These are phyloP conservation scores for Polia nebulosa DNA, from an alignment of 2,888 invertebrate genomes.

Conservation along the genomic window DNA sequence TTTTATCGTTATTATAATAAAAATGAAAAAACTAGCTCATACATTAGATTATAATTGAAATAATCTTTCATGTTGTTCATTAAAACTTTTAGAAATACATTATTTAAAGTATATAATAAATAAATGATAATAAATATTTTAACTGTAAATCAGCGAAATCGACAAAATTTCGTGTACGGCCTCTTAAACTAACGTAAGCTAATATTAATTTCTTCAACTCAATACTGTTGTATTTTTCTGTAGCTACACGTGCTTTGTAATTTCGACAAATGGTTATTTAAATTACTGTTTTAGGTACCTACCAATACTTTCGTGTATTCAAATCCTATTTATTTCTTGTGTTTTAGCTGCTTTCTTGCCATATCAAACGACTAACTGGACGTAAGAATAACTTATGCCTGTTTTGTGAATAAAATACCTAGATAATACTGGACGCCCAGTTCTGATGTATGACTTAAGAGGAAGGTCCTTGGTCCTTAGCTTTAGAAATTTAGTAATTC, in stretches of 20 bases:
- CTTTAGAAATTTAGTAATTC: constrained; percentile 2
- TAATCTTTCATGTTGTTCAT: no score
- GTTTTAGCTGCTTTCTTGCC: constrained; percentile 12
- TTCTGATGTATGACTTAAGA: no score
- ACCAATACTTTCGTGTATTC: constrained; percentile 17
- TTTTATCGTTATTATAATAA: no score
- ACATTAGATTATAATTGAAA: no score
- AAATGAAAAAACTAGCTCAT: no score
- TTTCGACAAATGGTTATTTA: constrained; percentile 15
- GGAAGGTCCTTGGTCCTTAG: no score
- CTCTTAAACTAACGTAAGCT: not conserved
- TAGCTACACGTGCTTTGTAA: constrained; percentile 12
- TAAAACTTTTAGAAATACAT: no score
- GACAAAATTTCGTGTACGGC: no score
- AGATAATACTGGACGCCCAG: not conserved
- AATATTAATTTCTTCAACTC: constrained; percentile 4
- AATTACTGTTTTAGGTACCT: constrained; percentile 4
- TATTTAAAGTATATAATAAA: no score
- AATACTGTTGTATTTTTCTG: constrained; percentile 14
- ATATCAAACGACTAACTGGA: constrained; percentile 29
- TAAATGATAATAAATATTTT: no score
- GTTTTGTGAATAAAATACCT: not conserved
- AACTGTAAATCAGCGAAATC: no score
- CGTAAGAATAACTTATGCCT: not conserved
- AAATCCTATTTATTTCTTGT: constrained; percentile 11